Evolutionary conservation across 2,113 vertebrate genomes (phyloP).

Genomic region (Alethe diademata): DNA sequence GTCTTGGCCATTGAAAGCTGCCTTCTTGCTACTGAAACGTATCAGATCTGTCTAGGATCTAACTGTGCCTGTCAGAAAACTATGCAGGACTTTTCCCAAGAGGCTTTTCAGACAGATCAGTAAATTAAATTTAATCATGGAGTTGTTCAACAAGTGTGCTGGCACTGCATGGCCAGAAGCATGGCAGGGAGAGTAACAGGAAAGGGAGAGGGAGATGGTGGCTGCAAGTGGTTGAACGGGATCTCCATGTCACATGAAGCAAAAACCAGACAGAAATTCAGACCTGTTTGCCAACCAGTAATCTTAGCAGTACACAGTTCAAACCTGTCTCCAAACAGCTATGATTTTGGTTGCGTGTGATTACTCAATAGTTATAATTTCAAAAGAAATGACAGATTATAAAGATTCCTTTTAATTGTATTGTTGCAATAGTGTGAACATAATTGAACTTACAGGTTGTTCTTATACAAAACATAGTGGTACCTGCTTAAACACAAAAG

Average conservation of each 20-base stretch:
- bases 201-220: background rate
- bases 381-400: background rate
- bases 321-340: background rate
- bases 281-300: background rate
- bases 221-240: background rate
- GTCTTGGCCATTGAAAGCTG: background rate
- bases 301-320: background rate
- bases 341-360: background rate
- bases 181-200: background rate
- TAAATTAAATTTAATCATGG: background rate
- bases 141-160: rapidly evolving
- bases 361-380: background rate
- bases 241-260: background rate
- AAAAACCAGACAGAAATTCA: background rate
- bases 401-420: background rate
- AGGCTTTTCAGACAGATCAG: background rate
- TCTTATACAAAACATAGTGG: background rate
- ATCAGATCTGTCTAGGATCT: background rate
- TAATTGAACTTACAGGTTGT: background rate
- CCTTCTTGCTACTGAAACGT: background rate
- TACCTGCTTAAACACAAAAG: background rate
- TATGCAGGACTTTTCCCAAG: background rate
- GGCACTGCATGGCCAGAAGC: background rate
- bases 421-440: background rate
- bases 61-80: background rate